A percentile compares a stretch with the other conserved stretches of the same genome.
phyloP scores from a whole-genome alignment of 2,888 invertebrate genomes.

The Apamea epomidion region DNA sequence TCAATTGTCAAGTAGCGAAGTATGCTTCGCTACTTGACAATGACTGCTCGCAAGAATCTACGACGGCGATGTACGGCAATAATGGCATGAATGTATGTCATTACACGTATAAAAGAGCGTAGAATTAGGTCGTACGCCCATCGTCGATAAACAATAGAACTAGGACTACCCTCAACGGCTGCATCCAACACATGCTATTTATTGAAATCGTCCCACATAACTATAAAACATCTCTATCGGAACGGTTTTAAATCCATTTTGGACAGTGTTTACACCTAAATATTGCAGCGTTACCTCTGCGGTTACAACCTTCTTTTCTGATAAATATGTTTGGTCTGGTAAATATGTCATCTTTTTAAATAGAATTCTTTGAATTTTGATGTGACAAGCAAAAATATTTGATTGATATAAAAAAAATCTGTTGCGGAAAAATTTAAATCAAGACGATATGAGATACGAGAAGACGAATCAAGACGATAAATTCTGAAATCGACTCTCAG shows the following conservation, averaged over 20 bases:
- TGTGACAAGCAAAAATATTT: no score
- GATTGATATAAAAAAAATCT: no score
- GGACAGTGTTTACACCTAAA: conserved; percentile 10
- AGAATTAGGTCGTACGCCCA: conserved; percentile 27
- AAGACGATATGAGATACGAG: no score
- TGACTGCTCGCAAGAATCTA: conserved; percentile 1
- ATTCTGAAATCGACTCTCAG: no score
- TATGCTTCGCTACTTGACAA: background rate
- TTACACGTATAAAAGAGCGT: conserved; percentile 29
- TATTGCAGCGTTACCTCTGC: background rate
- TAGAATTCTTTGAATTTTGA: no score
- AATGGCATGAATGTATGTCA: conserved; percentile 5
- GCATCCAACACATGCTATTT: conserved; percentile 26
- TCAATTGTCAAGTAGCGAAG: background rate
- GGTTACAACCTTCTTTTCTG: no score
- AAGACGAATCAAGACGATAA: no score
- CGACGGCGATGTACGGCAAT: background rate
- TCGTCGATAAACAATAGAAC: conserved; percentile 41
- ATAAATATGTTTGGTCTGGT: no score
- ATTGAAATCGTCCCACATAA: conserved; percentile 15
- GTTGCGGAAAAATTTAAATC: no score
- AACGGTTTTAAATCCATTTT: conserved; percentile 1
- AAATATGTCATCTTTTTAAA: no score
- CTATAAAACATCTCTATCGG: background rate
- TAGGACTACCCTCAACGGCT: conserved; percentile 8